These are phyloP conservation scores for Hippocampus barbouri DNA, from an alignment of 2,113 vertebrate species.

Conservation along the genomic window DNA sequence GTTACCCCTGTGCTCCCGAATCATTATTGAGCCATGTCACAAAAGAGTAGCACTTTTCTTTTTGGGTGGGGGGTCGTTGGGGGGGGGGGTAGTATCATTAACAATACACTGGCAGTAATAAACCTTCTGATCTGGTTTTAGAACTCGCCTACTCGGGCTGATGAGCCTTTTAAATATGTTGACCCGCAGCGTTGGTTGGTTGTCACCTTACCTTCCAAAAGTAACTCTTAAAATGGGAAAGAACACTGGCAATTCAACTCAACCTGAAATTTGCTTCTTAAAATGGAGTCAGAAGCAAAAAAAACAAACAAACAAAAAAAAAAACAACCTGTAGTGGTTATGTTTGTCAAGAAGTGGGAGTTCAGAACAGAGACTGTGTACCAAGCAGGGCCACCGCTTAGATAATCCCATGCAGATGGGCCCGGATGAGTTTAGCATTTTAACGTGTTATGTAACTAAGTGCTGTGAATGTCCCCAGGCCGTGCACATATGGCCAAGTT, in stretches of 20 bases:
- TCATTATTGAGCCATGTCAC: no score
- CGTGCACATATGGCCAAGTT: slow-evolving; percentile 8
- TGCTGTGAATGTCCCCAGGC: slow-evolving; percentile 34
- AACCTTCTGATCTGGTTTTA: no score
- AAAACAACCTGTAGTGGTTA: neutral
- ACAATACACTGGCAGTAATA: no score
- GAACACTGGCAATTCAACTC: neutral
- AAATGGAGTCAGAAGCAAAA: slow-evolving; percentile 32
- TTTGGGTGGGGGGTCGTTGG: no score
- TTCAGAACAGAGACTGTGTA: slow-evolving; percentile 25
- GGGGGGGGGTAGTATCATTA: no score
- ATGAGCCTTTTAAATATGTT: neutral
- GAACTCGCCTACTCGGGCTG: no score
- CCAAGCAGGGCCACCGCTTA: slow-evolving; percentile 41
- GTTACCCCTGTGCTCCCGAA: no score
- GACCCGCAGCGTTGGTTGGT: neutral
- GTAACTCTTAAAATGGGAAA: neutral
- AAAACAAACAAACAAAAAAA: neutral
- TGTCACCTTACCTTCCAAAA: neutral
- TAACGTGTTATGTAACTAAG: slow-evolving; percentile 50
- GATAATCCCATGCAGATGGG: slow-evolving; percentile 52
- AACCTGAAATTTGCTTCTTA: slow-evolving; percentile 17
- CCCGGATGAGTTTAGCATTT: slow-evolving; percentile 60
- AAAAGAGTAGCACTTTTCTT: no score
- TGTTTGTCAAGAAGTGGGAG: slow-evolving; percentile 42